Percentiles rank a stretch among this genome's conserved stretches.
These are phyloP conservation scores for Neostethus bicornis DNA, from an alignment of 2,797 vertebrate genomes.

Conservation along the genomic window DNA sequence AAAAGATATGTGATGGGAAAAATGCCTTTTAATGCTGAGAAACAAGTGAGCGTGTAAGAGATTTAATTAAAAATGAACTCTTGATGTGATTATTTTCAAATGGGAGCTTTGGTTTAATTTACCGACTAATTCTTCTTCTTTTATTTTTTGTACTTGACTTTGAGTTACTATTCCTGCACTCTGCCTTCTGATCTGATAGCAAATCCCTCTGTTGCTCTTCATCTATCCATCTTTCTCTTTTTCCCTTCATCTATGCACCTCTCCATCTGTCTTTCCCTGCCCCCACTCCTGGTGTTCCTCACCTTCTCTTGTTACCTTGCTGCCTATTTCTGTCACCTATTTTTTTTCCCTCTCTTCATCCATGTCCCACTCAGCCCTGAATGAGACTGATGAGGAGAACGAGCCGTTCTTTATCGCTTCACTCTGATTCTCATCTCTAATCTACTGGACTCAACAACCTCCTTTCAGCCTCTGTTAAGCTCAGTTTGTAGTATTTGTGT, in stretches of 20 bases:
- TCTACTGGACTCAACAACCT: constrained; percentile 39
- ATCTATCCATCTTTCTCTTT: constrained; percentile 31
- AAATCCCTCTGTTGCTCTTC: constrained; percentile 12
- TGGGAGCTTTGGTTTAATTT: constrained; percentile 46
- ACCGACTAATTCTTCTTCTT: constrained; percentile 6
- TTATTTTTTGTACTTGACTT: constrained; percentile 44
- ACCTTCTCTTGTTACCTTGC: constrained; percentile 19
- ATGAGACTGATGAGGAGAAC: constrained; percentile 57
- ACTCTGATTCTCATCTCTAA: constrained; percentile 58
- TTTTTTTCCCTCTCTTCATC: constrained; percentile 18
- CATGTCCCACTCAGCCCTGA: constrained; percentile 26
- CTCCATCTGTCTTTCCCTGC: constrained; percentile 32
- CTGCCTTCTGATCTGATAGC: constrained; percentile 34
- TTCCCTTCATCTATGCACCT: constrained; percentile 24
- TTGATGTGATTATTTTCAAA: constrained; percentile 63
- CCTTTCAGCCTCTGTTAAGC: constrained; percentile 30
- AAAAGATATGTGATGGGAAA: constrained; percentile 61
- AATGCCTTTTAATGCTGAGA: constrained; percentile 44
- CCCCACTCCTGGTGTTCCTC: constrained; percentile 1
- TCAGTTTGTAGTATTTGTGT: constrained; percentile 29
- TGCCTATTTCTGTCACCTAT: constrained; percentile 14
- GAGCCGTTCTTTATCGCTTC: constrained; percentile 46
- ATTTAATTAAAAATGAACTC: constrained; percentile 63
- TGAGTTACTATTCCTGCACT: constrained; percentile 22
- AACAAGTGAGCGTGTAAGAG: constrained; percentile 32